A percentile compares a stretch with the other conserved stretches of the same genome.
phyloP scores from a whole-genome alignment of 30 jellyfish, hydroid and myxozoan genomes.

The Pelagia noctiluca region DNA sequence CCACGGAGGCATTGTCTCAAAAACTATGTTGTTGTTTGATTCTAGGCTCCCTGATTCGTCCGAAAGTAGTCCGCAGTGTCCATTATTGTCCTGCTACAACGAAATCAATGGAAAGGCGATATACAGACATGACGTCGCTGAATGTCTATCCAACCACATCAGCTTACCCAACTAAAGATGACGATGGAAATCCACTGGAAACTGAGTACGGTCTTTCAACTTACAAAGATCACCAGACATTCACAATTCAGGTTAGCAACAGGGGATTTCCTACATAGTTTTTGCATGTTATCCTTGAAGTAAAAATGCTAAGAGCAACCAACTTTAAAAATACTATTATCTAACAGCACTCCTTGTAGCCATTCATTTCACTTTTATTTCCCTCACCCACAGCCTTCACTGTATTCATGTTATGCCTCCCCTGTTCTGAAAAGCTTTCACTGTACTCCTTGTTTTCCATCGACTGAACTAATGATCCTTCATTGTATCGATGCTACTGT shows the following conservation, averaged over 20 bases:
- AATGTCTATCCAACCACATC: conserved; percentile 93
- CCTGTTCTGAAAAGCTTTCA: neutral
- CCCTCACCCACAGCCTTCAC: conserved; percentile 1
- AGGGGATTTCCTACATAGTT: no score
- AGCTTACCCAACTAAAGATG: conserved; percentile 99
- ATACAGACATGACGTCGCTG: conserved; percentile 97
- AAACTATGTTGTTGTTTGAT: neutral
- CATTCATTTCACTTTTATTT: no score
- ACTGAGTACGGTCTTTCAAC: conserved; percentile 97
- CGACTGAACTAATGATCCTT: no score
- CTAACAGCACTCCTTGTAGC: no score
- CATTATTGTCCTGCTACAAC: conserved; percentile 96
- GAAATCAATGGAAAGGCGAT: conserved; percentile 92
- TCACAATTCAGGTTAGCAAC: conserved; percentile 87
- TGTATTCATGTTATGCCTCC: neutral
- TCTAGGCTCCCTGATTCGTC: conserved; percentile 90
- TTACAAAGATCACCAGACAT: conserved; percentile 97
- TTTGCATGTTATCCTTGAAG: no score
- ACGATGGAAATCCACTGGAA: conserved; percentile 94
- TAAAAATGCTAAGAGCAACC: no score
- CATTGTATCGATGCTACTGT: no score
- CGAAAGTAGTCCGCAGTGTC: conserved; percentile 96
- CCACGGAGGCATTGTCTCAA: no score
- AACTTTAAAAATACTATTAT: no score
- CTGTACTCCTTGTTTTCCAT: no score